Percentiles rank a stretch among this genome's conserved stretches.
phyloP scores from a whole-genome alignment of 2,888 invertebrate genomes.

The Neria commutata region DNA sequence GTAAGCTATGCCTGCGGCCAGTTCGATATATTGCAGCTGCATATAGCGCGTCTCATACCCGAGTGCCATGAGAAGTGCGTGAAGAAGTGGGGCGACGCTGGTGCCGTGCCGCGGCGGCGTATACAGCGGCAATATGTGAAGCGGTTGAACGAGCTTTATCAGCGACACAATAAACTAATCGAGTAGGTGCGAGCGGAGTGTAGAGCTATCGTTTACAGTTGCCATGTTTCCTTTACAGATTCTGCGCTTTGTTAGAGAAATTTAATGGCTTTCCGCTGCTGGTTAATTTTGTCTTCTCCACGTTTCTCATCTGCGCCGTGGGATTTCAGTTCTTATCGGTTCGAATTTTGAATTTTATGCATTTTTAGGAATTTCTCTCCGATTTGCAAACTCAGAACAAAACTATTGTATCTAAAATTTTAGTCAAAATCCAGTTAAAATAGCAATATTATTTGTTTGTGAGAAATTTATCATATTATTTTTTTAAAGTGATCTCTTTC shows the following conservation, averaged over 20 bases:
- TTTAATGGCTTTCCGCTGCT: constrained; percentile 58
- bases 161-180: constrained; percentile 51
- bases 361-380: too few species aligned
- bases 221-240: constrained; percentile 37
- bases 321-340: constrained; percentile 60
- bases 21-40: constrained; percentile 51
- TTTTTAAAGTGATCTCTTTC: too few species aligned
- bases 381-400: too few species aligned
- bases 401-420: too few species aligned
- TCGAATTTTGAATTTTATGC: too few species aligned
- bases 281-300: constrained; percentile 56
- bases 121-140: constrained; percentile 32
- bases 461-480: too few species aligned
- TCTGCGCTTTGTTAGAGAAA: constrained; percentile 49
- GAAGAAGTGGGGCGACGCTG: too few species aligned
- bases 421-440: too few species aligned
- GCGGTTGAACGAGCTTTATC: constrained; percentile 42
- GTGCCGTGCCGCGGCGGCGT: background rate
- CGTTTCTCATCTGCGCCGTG: constrained; percentile 59
- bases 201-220: background rate
- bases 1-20: constrained; percentile 58
- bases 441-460: too few species aligned
- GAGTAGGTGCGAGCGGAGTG: constrained; percentile 38
- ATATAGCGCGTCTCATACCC: constrained; percentile 43
- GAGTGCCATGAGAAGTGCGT: constrained; percentile 33